These are phyloP conservation scores for Pavo muticus DNA, from an alignment of 2,113 vertebrate species.

Conservation along the genomic window DNA sequence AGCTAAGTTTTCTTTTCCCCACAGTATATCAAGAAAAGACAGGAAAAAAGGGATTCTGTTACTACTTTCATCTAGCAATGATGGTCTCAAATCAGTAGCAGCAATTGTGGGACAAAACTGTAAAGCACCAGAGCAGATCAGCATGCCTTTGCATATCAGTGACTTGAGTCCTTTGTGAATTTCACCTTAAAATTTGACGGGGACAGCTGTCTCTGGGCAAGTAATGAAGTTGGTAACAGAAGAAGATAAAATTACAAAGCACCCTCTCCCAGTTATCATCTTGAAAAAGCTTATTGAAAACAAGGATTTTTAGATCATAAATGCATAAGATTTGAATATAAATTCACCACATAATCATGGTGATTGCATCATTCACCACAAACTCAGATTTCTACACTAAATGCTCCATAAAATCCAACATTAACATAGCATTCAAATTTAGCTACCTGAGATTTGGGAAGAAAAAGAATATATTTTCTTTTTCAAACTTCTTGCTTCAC, in stretches of 20 bases:
- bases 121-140: not conserved
- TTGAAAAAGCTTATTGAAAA: not conserved
- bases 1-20: not conserved
- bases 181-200: not conserved
- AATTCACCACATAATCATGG: not conserved
- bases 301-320: fast-evolving
- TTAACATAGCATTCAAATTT: not conserved
- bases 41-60: not conserved
- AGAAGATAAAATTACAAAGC: not conserved
- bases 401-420: not conserved
- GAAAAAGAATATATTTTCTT: not conserved
- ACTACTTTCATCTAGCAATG: not conserved
- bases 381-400: not conserved
- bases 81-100: not conserved
- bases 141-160: not conserved
- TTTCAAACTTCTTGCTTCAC: not conserved
- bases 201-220: not conserved
- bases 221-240: not conserved
- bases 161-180: not conserved
- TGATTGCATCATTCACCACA: not conserved
- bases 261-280: not conserved
- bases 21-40: not conserved
- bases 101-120: not conserved
- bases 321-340: not conserved
- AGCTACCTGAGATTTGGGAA: not conserved